phyloP scores from a whole-genome alignment of 37 sponge, comb jelly and placozoan species.

The Petrosia ficiformis region DNA sequence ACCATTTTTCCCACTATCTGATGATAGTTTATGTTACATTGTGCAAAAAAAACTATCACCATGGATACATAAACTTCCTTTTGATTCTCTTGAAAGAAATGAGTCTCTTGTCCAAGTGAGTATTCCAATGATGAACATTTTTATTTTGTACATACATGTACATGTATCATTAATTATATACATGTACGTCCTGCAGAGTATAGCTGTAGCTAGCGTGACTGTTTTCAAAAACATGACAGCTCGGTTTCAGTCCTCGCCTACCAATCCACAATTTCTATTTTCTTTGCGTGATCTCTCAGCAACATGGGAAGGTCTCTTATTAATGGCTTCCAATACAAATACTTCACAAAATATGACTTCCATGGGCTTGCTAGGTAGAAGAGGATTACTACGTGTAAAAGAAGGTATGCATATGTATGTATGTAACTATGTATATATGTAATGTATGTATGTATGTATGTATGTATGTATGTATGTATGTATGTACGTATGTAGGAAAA shows the following conservation, averaged over 20 bases:
- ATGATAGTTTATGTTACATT: slow-evolving; percentile 26
- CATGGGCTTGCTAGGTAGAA: no score
- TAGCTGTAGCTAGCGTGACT: slow-evolving; percentile 44
- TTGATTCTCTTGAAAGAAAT: slow-evolving; percentile 3
- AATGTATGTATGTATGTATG: no score
- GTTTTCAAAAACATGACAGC: slow-evolving; percentile 26
- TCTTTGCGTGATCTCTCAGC: slow-evolving; percentile 40
- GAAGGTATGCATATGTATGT: no score
- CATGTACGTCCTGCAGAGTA: slow-evolving; percentile 20
- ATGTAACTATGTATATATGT: no score
- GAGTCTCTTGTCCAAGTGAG: slow-evolving; percentile 27
- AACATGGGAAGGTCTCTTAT: slow-evolving; percentile 44
- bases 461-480: no score
- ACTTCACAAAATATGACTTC: not conserved
- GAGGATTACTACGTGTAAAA: no score
- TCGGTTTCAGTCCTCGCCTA: slow-evolving; percentile 25
- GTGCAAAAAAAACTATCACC: slow-evolving; percentile 16
- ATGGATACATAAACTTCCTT: slow-evolving; percentile 44
- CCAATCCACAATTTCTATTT: slow-evolving; percentile 38
- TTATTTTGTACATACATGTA: not conserved
- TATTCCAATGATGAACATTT: not conserved
- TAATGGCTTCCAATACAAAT: slow-evolving; percentile 22
- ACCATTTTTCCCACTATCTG: slow-evolving; percentile 46
- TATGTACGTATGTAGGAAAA: no score
- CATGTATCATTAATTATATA: not conserved